Conservation (phyloP, 2,888 invertebrate genomes). For the Drosophila mettleri region DNA sequence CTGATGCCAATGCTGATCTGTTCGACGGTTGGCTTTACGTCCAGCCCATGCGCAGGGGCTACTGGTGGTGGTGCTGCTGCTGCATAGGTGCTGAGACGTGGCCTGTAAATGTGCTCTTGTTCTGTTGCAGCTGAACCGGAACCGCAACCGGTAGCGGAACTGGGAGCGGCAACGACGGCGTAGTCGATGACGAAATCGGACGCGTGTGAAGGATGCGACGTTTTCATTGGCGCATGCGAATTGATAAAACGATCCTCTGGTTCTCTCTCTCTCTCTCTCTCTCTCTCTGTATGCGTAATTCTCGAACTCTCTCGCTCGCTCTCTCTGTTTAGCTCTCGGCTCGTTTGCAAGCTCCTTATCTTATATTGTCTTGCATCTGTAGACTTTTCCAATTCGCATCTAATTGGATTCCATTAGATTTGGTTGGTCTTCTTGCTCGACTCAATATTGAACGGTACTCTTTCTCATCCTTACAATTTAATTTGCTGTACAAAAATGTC, state of each 20-base stretch:
- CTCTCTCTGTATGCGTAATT: no score
- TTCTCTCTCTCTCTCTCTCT: slow-evolving; percentile 46
- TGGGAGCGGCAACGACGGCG: slow-evolving; percentile 72
- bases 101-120: slow-evolving; percentile 31
- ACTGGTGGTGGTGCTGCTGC: slow-evolving; percentile 29
- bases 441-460: slow-evolving; percentile 19
- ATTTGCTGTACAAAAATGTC: slow-evolving; percentile 54
- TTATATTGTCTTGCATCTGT: slow-evolving; percentile 16
- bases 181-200: slow-evolving; percentile 83
- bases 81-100: slow-evolving; percentile 19
- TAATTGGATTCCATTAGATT: slow-evolving; percentile 56
- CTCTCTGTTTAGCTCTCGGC: slow-evolving; percentile 13
- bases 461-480: slow-evolving; percentile 32
- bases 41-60: slow-evolving; percentile 45
- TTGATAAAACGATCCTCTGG: slow-evolving; percentile 58
- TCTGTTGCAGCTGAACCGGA: slow-evolving; percentile 29
- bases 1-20: slow-evolving; percentile 63
- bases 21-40: slow-evolving; percentile 52
- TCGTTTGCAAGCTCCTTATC: slow-evolving; percentile 21
- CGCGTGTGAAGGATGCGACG: slow-evolving; percentile 80
- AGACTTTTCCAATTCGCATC: slow-evolving; percentile 42
- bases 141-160: slow-evolving; percentile 29
- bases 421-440: slow-evolving; percentile 28
- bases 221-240: slow-evolving; percentile 83
- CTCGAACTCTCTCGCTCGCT: slow-evolving; percentile 12